Evolutionary conservation across 2,113 vertebrate species (phyloP).

Genomic region (Podocnemis expansa): DNA sequence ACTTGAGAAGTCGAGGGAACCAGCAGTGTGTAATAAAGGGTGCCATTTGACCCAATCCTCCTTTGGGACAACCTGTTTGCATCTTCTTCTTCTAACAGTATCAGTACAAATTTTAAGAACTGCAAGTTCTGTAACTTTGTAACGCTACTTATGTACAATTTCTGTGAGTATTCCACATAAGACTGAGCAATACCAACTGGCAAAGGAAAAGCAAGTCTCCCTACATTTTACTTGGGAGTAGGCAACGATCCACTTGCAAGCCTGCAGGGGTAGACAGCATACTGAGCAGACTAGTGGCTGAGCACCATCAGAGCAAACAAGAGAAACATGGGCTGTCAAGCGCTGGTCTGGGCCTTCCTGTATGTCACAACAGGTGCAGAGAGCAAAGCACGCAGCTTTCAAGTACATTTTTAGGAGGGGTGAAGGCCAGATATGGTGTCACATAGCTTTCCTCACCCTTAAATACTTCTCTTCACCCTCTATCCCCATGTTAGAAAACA

Average conservation of each 20-base stretch:
- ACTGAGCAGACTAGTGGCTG: not conserved
- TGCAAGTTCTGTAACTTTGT: not conserved
- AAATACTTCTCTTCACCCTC: not conserved
- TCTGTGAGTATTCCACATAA: not conserved
- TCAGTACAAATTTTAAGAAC: not conserved
- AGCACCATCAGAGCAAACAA: not conserved
- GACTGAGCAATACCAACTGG: not conserved
- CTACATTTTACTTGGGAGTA: not conserved
- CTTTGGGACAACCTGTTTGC: no score
- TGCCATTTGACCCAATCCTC: no score
- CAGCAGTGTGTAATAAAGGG: no score
- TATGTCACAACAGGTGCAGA: not conserved
- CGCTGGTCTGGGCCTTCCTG: not conserved
- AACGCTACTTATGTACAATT: not conserved
- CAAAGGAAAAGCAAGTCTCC: not conserved
- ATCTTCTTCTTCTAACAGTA: no score
- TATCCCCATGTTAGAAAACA: no score
- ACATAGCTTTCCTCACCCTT: not conserved
- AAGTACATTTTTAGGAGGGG: not conserved
- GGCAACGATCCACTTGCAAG: not conserved
- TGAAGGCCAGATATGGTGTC: not conserved
- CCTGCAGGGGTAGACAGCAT: not conserved
- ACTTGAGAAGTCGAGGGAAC: no score
- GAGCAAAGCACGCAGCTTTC: not conserved
- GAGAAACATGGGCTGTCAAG: not conserved